Evolutionary conservation across 92 coral and sea anemone genomes (phyloP), one percentile per base, ranked within the genome.

Genomic region (Umimayanthus chanpuru): DNA sequence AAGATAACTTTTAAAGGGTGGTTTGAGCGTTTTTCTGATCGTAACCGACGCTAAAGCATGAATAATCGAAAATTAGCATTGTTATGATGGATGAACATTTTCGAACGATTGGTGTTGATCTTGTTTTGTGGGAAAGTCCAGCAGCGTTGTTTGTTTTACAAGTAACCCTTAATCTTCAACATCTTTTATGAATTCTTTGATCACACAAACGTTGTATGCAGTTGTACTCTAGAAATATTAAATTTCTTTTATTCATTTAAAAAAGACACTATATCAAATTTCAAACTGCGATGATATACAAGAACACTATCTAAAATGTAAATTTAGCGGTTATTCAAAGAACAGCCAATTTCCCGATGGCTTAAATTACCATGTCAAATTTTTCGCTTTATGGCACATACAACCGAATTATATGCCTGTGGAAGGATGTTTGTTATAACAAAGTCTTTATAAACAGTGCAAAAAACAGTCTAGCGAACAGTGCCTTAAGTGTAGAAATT

Each of bases 281-380:
- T 40, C 78, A 83, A 25, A 55, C 66, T 44, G 87, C 64, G 74
- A 41, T 4, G 76, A 43, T 82, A 66, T 78, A 83, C 79, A 75
- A n/a, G n/a, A n/a, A 21, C 50, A 39, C 44, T 44, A 43, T 70
- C 74, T 26, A 83, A 83, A 83, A 83, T 83, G 87, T 83, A 67
- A 83, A 83, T 83, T 66, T 80, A 44, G 87, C 66, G 41, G 78
- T 68, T 55, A 70, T 71, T 68, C 87, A 47, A 70, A 68, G 32
- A 50, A n/a, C 25, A 67, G 44, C 79, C 79, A 3, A 75, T 39
- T 14, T 75, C 25, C 53, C 79, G 18, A 16, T 38, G 50, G 4
- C 44, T 0, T 30, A 18, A 75, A 75, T 75, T 75, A 18, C 21
- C 10, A 5, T 55, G 15, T 16, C 36, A 15, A 16, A 9, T 3